Evolutionary conservation across 2,797 vertebrate species (phyloP), one percentile per base, ranked within the genome.

Genomic region (Lagocephalus sceleratus): DNA sequence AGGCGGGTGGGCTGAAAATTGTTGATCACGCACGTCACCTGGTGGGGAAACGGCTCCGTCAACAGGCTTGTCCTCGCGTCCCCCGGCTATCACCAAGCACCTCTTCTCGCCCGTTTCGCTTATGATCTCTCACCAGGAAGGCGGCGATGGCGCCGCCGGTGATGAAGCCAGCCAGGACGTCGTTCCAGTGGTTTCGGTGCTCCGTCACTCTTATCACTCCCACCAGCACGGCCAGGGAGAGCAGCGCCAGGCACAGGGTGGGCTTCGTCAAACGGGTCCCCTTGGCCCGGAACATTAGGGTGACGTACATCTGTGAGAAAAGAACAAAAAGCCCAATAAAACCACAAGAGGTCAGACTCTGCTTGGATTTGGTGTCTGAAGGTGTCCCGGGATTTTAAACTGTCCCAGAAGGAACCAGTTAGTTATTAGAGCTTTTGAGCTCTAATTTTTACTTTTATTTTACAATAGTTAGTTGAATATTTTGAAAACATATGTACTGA

Each of bases 1-100:
- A 78, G 66, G 32, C 83, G 82, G 16, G 86, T 86, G 57, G 90
- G 92, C 75, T 90, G 88, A 82, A 97, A 97, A 68, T 94, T 95
- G 81, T 95, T 94, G 58, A 97, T 92, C 9, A 97, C 94, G 47
- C 95, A 95, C 2, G 90, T 91, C 66, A 96, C 95, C 94, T 96
- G 57, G 21, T 35, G 42, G 57, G 60, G 21, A 23, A 40, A 29
- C 32, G 32, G 5, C 39, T 20, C 10, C 20, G n/a, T 42, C 26
- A 14, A 35, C 14, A 2, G 32, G 32, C 5, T 29, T 9, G 26
- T 29, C 26, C 11, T 32, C 53, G 5, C 3, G 48, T 11, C n/a
- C 10, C 5, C 22, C 14, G 17, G 26, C 17, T 19, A 23, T 38
- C n/a, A 4, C 2, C 15, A 19, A 15, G 10, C 9, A 29, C 11